Evolutionary conservation across 2,888 invertebrate species (phyloP).

Genomic region (Dryobota labecula): DNA sequence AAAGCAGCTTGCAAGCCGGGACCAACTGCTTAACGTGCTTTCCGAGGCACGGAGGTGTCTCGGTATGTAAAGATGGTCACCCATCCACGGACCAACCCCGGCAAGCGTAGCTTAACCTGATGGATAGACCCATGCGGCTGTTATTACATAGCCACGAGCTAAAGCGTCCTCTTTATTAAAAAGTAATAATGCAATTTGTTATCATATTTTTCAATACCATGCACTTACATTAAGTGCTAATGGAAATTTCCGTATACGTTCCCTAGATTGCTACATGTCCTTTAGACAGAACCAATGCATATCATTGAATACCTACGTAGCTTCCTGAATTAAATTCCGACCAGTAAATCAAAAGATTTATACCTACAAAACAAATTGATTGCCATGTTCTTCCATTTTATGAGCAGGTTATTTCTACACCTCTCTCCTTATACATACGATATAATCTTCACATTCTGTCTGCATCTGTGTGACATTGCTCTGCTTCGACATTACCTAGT

Average conservation of each 20-base stretch:
- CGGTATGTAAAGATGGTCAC: too few relatives aligned
- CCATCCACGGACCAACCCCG: too few relatives aligned
- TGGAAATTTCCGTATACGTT: constrained; percentile 29
- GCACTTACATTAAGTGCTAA: constrained; percentile 10
- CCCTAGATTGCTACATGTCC: constrained; percentile 30
- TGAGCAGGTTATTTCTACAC: neutral
- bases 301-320: constrained; percentile 39
- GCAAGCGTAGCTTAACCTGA: too few relatives aligned
- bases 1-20: too few relatives aligned
- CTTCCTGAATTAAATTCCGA: neutral
- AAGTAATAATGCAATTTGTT: neutral
- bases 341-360: neutral
- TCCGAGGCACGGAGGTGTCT: too few relatives aligned
- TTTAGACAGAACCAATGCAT: constrained; percentile 35
- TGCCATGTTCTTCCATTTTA: neutral
- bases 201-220: constrained; percentile 19
- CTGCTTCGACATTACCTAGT: neutral
- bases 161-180: neutral
- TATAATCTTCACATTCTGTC: neutral
- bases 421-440: neutral
- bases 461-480: neutral
- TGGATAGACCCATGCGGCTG: too few relatives aligned
- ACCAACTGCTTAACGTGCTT: too few relatives aligned
- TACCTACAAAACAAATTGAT: neutral
- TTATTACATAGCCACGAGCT: too few relatives aligned